Percentiles rank a stretch among this genome's conserved stretches.
Evolutionary conservation across 2,888 invertebrate genomes (phyloP).

Genomic region (Hermodice carunculata): DNA sequence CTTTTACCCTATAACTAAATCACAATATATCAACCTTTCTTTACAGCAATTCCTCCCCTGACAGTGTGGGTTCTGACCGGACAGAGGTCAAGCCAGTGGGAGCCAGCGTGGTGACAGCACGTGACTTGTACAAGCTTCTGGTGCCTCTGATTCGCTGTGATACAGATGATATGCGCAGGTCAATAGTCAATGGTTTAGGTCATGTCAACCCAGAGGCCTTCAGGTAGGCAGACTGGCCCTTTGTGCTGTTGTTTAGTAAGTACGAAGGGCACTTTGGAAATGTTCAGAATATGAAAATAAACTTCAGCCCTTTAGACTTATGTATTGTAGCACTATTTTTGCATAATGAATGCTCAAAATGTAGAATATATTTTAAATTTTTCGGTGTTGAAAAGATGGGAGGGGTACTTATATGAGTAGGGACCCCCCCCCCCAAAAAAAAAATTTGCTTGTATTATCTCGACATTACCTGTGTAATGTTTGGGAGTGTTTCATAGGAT

Average conservation of each 20-base stretch:
- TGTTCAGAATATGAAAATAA: too few species aligned
- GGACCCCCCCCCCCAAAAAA: too few species aligned
- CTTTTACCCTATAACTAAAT: background rate
- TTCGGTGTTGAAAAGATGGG: too few species aligned
- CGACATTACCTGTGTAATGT: too few species aligned
- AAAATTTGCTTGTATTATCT: too few species aligned
- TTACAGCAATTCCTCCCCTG: conserved; percentile 85
- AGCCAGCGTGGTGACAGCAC: conserved; percentile 78
- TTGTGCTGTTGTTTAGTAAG: background rate
- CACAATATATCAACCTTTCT: background rate
- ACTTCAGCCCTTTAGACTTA: too few species aligned
- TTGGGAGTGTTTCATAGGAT: too few species aligned
- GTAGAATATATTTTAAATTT: too few species aligned
- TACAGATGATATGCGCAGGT: conserved; percentile 92
- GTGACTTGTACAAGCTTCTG: conserved; percentile 90
- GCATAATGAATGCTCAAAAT: too few species aligned
- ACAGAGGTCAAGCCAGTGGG: conserved; percentile 74
- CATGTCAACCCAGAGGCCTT: conserved; percentile 95
- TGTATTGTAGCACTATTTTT: too few species aligned
- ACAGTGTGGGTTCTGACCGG: conserved; percentile 87
- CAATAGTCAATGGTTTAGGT: conserved; percentile 90
- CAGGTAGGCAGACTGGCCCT: conserved; percentile 76
- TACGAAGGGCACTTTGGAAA: too few species aligned
- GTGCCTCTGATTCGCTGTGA: conserved; percentile 94
- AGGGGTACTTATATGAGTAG: too few species aligned